Percentiles rank a stretch among this genome's conserved stretches.
Evolutionary conservation across 1,140 invertebrate genomes (phyloP).

Genomic region (Saxidomus purpurata): DNA sequence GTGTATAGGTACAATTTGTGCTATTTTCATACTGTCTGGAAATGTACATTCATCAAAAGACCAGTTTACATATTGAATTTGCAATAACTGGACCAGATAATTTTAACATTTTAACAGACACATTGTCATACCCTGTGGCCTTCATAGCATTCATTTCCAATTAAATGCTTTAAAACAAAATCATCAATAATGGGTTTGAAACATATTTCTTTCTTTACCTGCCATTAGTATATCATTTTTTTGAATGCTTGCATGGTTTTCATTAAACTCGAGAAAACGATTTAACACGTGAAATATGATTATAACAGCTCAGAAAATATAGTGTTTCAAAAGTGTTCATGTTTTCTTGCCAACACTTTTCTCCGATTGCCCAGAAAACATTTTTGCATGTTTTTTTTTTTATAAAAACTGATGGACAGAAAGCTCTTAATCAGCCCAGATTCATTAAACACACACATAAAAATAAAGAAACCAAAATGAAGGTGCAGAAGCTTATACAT

Average conservation of each 20-base stretch:
- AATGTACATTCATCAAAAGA: too few relatives aligned
- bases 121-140: neutral
- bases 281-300: neutral
- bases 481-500: too few relatives aligned
- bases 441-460: too few relatives aligned
- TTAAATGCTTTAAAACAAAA: neutral
- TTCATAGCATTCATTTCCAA: neutral
- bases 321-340: neutral
- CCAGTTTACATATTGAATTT: too few relatives aligned
- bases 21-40: too few relatives aligned
- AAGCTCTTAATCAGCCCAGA: too few relatives aligned
- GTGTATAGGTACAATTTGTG: too few relatives aligned
- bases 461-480: too few relatives aligned
- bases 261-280: neutral
- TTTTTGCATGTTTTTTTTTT: too few relatives aligned
- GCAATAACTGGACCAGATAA: neutral
- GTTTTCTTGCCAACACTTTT: neutral
- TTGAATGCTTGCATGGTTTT: neutral
- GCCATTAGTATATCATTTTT: neutral
- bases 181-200: neutral
- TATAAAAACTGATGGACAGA: too few relatives aligned
- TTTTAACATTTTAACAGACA: neutral
- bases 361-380: neutral
- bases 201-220: neutral
- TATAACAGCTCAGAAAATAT: neutral